These are phyloP conservation scores for Ammospiza caudacuta DNA, from an alignment of 2,113 vertebrate genomes.

Conservation along the genomic window DNA sequence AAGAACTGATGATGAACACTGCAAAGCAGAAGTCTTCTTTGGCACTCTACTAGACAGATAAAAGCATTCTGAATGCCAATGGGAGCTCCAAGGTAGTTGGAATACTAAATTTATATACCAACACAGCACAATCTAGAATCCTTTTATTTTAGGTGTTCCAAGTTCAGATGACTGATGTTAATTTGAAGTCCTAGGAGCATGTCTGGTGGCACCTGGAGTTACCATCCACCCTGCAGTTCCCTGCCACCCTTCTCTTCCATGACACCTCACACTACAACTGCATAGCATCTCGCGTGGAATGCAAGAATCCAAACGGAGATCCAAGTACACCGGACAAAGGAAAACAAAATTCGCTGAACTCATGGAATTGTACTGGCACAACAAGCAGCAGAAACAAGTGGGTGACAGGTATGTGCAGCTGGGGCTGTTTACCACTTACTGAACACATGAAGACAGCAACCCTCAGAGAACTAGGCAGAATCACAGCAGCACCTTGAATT, in stretches of 20 bases:
- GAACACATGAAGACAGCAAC: neutral
- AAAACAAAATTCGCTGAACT: neutral
- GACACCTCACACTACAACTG: neutral
- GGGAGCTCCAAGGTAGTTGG: neutral
- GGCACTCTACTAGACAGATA: neutral
- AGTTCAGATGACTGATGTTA: neutral
- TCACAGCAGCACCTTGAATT: neutral
- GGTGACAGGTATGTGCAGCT: neutral
- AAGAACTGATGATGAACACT: neutral
- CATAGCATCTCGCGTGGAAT: neutral
- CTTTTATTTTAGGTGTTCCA: neutral
- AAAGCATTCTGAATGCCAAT: accelerated
- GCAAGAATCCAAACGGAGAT: neutral
- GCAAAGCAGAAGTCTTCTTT: neutral
- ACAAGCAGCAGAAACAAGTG: accelerated
- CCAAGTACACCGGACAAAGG: neutral
- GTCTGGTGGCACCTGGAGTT: neutral
- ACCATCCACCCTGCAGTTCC: neutral
- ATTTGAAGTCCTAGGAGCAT: neutral
- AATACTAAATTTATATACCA: neutral
- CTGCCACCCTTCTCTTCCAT: neutral
- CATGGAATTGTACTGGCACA: neutral
- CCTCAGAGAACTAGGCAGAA: neutral
- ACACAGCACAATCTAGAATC: neutral
- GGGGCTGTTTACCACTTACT: neutral